Percentiles rank a stretch among this genome's conserved stretches.
Conservation (phyloP, 2,113 vertebrate species). For the Prolemur simus region DNA sequence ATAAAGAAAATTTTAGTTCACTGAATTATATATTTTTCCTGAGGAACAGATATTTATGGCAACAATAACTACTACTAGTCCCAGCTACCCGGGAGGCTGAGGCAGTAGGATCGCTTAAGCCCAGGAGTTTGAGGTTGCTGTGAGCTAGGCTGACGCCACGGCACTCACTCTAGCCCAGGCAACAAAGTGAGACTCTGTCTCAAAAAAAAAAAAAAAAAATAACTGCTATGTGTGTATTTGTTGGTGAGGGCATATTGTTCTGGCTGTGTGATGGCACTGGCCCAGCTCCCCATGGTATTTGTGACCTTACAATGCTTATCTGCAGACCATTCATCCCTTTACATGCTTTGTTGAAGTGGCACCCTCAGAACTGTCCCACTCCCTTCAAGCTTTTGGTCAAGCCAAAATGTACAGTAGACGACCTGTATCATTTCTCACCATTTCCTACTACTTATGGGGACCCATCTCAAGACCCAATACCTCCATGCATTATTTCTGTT, state of each 20-base stretch:
- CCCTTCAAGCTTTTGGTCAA: not conserved
- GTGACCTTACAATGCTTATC: not conserved
- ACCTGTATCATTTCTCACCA: not conserved
- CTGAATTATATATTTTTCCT: not conserved
- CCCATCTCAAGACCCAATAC: not conserved
- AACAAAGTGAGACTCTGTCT: no score
- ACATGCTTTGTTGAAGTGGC: not conserved
- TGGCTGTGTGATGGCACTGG: not conserved
- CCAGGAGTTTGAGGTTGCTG: no score
- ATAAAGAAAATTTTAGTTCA: not conserved
- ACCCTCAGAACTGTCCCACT: not conserved
- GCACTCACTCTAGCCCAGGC: no score
- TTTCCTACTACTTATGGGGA: not conserved
- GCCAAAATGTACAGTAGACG: not conserved
- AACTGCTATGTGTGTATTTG: not conserved
- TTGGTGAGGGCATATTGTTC: not conserved
- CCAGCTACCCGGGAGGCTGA: no score
- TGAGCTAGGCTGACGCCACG: no score
- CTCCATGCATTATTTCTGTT: not conserved
- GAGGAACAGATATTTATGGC: not conserved
- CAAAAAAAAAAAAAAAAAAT: no score
- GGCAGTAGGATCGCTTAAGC: no score
- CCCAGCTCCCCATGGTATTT: not conserved
- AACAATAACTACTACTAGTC: conserved; percentile 6
- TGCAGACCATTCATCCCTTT: not conserved